Evolutionary conservation across 2,113 vertebrate genomes (phyloP).

Genomic region (Pollimyrus isidori): DNA sequence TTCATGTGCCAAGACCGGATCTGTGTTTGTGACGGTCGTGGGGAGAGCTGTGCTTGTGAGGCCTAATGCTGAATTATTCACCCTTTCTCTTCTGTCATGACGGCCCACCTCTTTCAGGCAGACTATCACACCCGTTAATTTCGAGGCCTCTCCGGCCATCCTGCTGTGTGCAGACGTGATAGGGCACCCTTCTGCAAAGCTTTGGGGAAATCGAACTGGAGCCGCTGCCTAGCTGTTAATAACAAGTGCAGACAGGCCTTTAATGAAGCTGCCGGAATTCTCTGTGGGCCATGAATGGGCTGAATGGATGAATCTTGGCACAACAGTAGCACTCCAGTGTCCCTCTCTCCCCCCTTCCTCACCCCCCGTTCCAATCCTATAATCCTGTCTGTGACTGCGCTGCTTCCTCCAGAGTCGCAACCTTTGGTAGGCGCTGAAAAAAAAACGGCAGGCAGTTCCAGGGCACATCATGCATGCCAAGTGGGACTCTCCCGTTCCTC

Average conservation of each 20-base stretch:
- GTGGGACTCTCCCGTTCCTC: not conserved
- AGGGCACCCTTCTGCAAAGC: not conserved
- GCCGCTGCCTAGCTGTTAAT: not conserved
- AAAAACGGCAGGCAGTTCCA: not conserved
- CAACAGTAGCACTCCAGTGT: conserved; percentile 51
- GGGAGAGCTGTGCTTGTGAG: not conserved
- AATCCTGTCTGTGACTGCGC: conserved; percentile 24
- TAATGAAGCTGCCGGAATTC: conserved; percentile 13
- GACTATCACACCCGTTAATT: not conserved
- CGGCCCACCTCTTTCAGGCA: not conserved
- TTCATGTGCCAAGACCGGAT: not conserved
- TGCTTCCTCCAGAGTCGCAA: conserved; percentile 32
- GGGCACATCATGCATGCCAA: not conserved
- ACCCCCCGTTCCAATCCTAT: conserved; percentile 14
- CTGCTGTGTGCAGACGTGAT: not conserved
- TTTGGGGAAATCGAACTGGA: not conserved
- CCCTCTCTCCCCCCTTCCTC: conserved; percentile 35
- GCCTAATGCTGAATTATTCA: not conserved
- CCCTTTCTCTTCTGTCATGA: not conserved
- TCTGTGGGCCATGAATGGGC: conserved; percentile 24
- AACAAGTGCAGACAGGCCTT: not conserved
- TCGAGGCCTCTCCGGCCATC: not conserved
- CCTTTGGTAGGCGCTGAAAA: conserved; percentile 23
- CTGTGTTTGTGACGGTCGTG: not conserved
- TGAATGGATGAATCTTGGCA: conserved; percentile 51